These are phyloP conservation scores for Dicyrtomina minuta DNA, from an alignment of 2,888 invertebrate genomes.

Conservation along the genomic window DNA sequence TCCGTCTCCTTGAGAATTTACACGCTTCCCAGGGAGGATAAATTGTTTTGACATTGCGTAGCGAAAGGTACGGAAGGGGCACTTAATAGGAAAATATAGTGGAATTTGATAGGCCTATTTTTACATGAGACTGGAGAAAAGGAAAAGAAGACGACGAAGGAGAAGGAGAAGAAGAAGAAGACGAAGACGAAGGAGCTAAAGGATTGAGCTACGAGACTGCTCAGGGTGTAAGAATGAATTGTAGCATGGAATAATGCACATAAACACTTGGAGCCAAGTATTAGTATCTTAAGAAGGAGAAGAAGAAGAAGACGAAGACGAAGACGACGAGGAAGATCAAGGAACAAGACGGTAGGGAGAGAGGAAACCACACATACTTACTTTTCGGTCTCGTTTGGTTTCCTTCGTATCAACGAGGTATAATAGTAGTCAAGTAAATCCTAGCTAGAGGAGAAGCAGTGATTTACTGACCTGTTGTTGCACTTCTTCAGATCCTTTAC, in stretches of 20 bases:
- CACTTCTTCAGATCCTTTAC: conserved; percentile 32
- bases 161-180: conserved; percentile 1
- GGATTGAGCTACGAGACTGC: conserved; percentile 27
- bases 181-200: conserved; percentile 16
- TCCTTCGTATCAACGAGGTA: conserved; percentile 30
- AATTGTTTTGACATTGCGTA: conserved; percentile 40
- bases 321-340: not conserved
- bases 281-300: not conserved
- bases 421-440: conserved; percentile 39
- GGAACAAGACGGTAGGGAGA: conserved; percentile 7
- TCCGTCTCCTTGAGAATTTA: conserved; percentile 36
- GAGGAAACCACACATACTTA: not conserved
- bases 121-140: conserved; percentile 6
- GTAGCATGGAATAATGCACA: conserved; percentile 29
- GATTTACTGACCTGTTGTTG: conserved; percentile 48
- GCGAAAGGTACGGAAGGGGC: conserved; percentile 33
- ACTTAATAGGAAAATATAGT: conserved; percentile 38
- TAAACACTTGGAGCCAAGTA: conserved; percentile 11
- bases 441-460: conserved; percentile 41
- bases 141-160: not conserved
- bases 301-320: too few species aligned
- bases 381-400: conserved; percentile 24
- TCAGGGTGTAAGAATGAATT: conserved; percentile 32
- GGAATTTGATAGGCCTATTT: conserved; percentile 39
- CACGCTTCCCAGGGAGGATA: conserved; percentile 40